Conservation (phyloP, 1,140 invertebrate genomes). For the Papilio machaon region DNA sequence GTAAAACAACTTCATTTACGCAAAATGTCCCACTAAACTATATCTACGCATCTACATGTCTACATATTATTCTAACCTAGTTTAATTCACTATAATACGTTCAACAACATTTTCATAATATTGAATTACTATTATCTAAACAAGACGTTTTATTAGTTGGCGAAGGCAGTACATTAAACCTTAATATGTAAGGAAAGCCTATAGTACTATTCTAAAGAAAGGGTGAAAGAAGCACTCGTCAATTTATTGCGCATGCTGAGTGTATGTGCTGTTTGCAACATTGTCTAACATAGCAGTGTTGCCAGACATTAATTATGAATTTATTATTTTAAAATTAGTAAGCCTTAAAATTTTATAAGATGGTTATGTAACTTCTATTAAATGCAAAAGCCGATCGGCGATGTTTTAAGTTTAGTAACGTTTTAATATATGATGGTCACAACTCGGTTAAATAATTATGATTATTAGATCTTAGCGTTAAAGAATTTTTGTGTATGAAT, state of each 20-base stretch:
- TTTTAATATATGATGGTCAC: constrained; percentile 28
- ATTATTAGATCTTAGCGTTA: constrained; percentile 21
- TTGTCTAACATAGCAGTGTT: neutral
- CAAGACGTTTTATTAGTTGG: constrained; percentile 46
- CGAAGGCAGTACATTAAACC: constrained; percentile 45
- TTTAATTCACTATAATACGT: constrained; percentile 52
- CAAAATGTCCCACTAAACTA: constrained; percentile 42
- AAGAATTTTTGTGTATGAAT: constrained; percentile 40
- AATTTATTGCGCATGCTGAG: constrained; percentile 12
- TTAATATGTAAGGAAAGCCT: constrained; percentile 4
- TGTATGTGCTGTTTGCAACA: neutral
- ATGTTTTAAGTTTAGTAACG: neutral
- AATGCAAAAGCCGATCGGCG: constrained; percentile 3
- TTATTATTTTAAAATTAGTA: neutral
- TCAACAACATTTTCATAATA: constrained; percentile 63
- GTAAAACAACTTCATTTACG: constrained; percentile 11
- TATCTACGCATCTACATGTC: constrained; percentile 55
- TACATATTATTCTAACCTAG: constrained; percentile 59
- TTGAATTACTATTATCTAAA: constrained; percentile 49
- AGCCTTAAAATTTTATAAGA: neutral
- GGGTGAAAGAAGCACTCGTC: constrained; percentile 8
- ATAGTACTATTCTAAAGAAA: neutral
- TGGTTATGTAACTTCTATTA: neutral
- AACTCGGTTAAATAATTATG: constrained; percentile 24
- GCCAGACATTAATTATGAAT: constrained; percentile 1